Base-by-base conservation (phyloP, 1,140 invertebrate genomes). In the Teleogryllus occipitalis region DNA sequence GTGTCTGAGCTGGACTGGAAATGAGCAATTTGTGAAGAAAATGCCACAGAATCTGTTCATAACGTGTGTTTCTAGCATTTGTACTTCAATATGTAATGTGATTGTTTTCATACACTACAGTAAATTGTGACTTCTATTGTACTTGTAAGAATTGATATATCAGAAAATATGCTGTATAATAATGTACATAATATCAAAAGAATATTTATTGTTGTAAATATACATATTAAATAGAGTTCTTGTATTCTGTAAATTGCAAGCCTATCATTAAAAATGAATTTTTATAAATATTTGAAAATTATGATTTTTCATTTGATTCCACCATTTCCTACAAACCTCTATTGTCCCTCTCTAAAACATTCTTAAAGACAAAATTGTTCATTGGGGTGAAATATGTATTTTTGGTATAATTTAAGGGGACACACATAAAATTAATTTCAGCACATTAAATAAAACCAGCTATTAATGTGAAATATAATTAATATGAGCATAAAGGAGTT, bases 241-340 rank as follows among this genome's bases (percentile, higher is more conserved):
- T 65, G 54, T 65, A 65, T 65, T 65, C 54, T 65, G 54, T 65
- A 65, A 65, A 65, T 65, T 65, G 54, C 54, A 65, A 65, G 54
- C 54, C 18, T 65, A 18, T 65, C 54, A 65, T 65, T 65, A 65
- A 65, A 65, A 65, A 18, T 65, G 54, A 65, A 14, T 65, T 65
- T 65, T 65, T 65, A 65, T 65, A 65, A 65, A 14, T 65, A 65
- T 65, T 14, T 65, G 18, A 14, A 65, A 65, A 65, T 14, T 65
- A 18, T 65, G 54, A 39, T 39, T 39, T 65, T 10, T 65, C 10
- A 65, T 65, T 65, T 3, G 0, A 65, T 65, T 65, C 0, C 10
- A 65, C 2, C 54, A 10, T 7, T 18, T 18, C 7, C 18, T 65
- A 65, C 54, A 65, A 39, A 39, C 27, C 27, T 2, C 1, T 2